A percentile compares a stretch with the other conserved stretches of the same genome.
These are phyloP conservation scores for Diceros bicornis DNA, from an alignment of 2,797 vertebrate genomes.

Conservation along the genomic window DNA sequence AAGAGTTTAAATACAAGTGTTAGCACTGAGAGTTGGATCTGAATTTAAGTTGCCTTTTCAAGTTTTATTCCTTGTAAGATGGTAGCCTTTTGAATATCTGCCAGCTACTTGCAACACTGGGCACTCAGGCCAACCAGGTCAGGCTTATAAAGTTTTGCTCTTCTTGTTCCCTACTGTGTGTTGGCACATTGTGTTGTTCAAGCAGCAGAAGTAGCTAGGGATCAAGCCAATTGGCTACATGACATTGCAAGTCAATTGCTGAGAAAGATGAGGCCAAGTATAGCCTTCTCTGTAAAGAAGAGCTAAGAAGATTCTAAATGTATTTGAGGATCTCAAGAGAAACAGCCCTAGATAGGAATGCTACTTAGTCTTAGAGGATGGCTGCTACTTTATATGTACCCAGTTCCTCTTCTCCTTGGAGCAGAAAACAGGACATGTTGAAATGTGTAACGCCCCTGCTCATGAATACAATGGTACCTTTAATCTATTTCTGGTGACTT, in stretches of 20 bases:
- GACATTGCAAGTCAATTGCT: slow-evolving; percentile 7
- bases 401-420: slow-evolving; percentile 50
- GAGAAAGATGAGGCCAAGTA: slow-evolving; percentile 59
- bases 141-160: neutral
- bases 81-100: neutral
- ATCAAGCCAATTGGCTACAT: slow-evolving; percentile 26
- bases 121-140: neutral
- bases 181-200: neutral
- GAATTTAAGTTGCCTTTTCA: slow-evolving; percentile 53
- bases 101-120: neutral
- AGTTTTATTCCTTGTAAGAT: slow-evolving; percentile 20
- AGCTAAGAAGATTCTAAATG: slow-evolving; percentile 44
- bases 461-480: slow-evolving; percentile 77
- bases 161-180: neutral
- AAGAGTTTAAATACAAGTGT: neutral
- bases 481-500: slow-evolving; percentile 75
- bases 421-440: slow-evolving; percentile 72
- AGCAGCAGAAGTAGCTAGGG: slow-evolving; percentile 32
- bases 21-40: neutral
- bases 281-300: slow-evolving; percentile 50
- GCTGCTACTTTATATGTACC: neutral
- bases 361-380: neutral
- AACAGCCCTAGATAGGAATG: neutral
- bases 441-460: slow-evolving; percentile 35
- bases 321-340: slow-evolving; percentile 16